phyloP scores from a whole-genome alignment of 2,113 vertebrate species.

The Isichthys henryi region DNA sequence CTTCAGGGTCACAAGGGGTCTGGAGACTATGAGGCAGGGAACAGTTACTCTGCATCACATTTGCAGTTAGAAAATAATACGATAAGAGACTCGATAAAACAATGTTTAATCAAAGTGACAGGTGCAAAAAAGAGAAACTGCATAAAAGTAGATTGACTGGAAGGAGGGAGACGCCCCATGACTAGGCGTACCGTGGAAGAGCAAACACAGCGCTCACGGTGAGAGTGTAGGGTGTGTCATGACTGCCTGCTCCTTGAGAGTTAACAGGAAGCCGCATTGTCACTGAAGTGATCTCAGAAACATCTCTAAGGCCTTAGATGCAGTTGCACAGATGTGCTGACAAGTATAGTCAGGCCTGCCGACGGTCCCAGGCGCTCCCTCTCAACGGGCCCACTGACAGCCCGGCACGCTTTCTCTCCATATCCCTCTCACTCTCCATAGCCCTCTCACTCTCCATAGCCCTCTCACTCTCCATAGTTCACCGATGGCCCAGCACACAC shows the following conservation, averaged over 20 bases:
- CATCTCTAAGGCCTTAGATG: slow-evolving; percentile 59
- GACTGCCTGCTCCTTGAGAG: slow-evolving; percentile 32
- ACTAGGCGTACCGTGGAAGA: background rate
- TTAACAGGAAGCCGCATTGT: slow-evolving; percentile 57
- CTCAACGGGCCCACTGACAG: background rate
- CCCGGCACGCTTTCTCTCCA: background rate
- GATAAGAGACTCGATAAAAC: background rate
- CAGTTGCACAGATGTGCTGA: slow-evolving; percentile 47
- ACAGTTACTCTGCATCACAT: background rate
- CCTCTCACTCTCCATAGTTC: background rate
- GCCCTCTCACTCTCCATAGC: background rate
- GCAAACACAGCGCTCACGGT: background rate
- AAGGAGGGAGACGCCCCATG: background rate
- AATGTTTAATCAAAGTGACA: background rate
- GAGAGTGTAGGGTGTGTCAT: background rate
- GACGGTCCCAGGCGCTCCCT: slow-evolving; percentile 8
- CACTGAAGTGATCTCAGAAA: slow-evolving; percentile 43
- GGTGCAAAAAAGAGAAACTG: background rate
- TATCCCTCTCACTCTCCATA: background rate
- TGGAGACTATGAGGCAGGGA: background rate
- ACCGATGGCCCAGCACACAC: background rate
- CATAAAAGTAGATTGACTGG: background rate
- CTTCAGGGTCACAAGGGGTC: background rate
- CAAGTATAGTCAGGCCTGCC: slow-evolving; percentile 58
- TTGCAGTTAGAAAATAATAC: background rate